Conservation (phyloP, 2,888 invertebrate genomes). For the Mylabris sibirica region DNA sequence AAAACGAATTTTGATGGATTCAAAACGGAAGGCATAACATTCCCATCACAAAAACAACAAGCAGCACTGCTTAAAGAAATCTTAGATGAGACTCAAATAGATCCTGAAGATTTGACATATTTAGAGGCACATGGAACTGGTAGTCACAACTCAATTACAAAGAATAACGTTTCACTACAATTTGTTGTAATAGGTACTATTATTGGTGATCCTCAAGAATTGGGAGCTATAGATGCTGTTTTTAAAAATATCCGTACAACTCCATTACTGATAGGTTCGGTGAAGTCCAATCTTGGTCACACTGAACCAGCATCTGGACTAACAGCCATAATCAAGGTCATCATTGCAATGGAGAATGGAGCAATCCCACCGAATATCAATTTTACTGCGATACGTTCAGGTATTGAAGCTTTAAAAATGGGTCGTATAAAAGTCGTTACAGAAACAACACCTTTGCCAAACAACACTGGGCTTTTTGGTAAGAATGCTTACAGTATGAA, state of each 20-base stretch:
- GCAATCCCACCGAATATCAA: conserved; percentile 87
- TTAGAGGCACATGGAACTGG: background rate
- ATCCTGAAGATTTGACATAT: conserved; percentile 67
- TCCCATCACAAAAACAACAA: conserved; percentile 64
- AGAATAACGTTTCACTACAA: background rate
- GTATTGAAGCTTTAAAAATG: conserved; percentile 66
- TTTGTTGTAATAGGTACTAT: conserved; percentile 65
- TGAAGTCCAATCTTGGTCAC: conserved; percentile 95
- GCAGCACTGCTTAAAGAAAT: conserved; percentile 69
- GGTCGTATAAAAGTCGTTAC: conserved; percentile 2
- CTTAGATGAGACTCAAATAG: conserved; percentile 73
- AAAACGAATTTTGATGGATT: conserved; percentile 58
- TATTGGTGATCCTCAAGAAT: conserved; percentile 92
- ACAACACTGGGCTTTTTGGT: background rate
- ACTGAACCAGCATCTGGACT: conserved; percentile 86
- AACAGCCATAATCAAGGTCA: conserved; percentile 74
- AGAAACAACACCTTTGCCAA: background rate
- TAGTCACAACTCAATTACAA: background rate
- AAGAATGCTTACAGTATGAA: background rate
- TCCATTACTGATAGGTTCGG: conserved; percentile 83
- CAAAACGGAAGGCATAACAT: conserved; percentile 58
- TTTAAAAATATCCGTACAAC: conserved; percentile 74
- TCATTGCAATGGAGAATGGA: conserved; percentile 80
- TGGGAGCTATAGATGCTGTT: conserved; percentile 80
- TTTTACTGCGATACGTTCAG: conserved; percentile 63